Evolutionary conservation across 2,888 invertebrate genomes (phyloP), one percentile per base, ranked within the genome.

Genomic region (Mesoligia furuncula): DNA sequence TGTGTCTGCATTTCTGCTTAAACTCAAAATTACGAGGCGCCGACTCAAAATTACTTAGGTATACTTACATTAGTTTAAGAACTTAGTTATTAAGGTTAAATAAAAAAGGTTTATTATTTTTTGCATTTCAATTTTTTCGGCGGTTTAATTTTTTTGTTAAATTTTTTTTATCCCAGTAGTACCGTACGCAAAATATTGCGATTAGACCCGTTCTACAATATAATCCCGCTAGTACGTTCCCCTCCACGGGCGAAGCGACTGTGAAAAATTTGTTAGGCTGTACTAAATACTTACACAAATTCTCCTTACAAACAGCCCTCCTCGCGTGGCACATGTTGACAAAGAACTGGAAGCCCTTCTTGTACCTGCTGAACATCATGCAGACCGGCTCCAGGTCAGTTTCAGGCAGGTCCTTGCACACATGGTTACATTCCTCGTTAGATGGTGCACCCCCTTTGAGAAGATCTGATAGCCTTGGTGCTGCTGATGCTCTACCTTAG

Each of bases 351-450:
- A 93, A 96, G 0, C 94, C 95, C 59, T 91, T 93, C 86, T 96
- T 96, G 82, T 94, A 96, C 11, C 96, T 84, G 77, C 96, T 96
- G 84, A 92, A 93, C 95, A 96, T 95, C 95, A 95, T 95, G 81
- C 96, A 96, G 0, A 96, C 93, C 0, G 96, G 95, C 48, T 94
- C 91, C 5, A 76, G 80, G 77, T 96, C 96, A 3, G 90, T 83
- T 0, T 75, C 65, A 0, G 93, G 92, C 0, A 96, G 87, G 62
- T 96, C 96, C 0, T 89, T 73, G 79, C 96, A 96, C 0, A 96
- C 92, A 0, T 87, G 45, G 24, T 82, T 80, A 64, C 96, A 96
- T 0, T 48, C 77, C 0, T 86, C 77, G 0, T 83, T n/a, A 0
- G 0, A 0, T 8, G 51, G 27, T 0, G n/a, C 59, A 7, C 31